A percentile compares a stretch with the other conserved stretches of the same genome.
Conservation (phyloP, 2,888 invertebrate species). For the Cantharis rustica region DNA sequence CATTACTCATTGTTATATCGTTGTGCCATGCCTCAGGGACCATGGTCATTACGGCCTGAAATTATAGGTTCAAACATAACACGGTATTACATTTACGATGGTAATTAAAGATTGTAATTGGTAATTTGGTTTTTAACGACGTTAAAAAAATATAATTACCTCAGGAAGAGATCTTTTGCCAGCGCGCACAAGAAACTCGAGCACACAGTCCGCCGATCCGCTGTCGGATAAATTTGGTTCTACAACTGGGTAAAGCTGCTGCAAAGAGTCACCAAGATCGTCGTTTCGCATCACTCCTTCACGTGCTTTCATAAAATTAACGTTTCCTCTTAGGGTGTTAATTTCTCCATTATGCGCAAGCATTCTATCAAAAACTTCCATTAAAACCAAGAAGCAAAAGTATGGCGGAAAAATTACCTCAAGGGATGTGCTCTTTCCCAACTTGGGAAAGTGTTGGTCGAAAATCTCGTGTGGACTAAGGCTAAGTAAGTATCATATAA, state of each 20-base stretch:
- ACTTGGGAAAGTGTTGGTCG: slow-evolving; percentile 98
- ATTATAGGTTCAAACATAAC: background rate
- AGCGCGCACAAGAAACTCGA: slow-evolving; percentile 94
- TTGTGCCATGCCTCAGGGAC: slow-evolving; percentile 99
- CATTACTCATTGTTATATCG: slow-evolving; percentile 87
- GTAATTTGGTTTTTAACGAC: too few relatives aligned
- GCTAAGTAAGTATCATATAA: slow-evolving; percentile 93
- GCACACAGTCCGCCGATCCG: slow-evolving; percentile 95
- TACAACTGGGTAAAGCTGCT: slow-evolving; percentile 93
- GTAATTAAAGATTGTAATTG: too few relatives aligned
- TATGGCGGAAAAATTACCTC: slow-evolving; percentile 63
- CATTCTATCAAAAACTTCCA: slow-evolving; percentile 58
- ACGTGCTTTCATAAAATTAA: slow-evolving; percentile 97
- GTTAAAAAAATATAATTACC: slow-evolving; percentile 38
- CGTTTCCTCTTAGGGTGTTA: slow-evolving; percentile 97
- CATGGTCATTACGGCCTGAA: slow-evolving; percentile 96
- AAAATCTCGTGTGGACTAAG: slow-evolving; percentile 96
- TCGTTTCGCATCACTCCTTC: slow-evolving; percentile 96
- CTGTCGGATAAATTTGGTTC: slow-evolving; percentile 98
- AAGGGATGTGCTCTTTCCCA: slow-evolving; percentile 99
- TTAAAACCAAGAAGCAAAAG: background rate
- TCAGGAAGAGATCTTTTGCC: slow-evolving; percentile 91
- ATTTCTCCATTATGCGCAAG: slow-evolving; percentile 99
- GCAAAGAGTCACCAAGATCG: slow-evolving; percentile 80
- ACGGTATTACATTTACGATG: too few relatives aligned